phyloP scores from a whole-genome alignment of 2,113 vertebrate species.

The Callocephalon fimbriatum region DNA sequence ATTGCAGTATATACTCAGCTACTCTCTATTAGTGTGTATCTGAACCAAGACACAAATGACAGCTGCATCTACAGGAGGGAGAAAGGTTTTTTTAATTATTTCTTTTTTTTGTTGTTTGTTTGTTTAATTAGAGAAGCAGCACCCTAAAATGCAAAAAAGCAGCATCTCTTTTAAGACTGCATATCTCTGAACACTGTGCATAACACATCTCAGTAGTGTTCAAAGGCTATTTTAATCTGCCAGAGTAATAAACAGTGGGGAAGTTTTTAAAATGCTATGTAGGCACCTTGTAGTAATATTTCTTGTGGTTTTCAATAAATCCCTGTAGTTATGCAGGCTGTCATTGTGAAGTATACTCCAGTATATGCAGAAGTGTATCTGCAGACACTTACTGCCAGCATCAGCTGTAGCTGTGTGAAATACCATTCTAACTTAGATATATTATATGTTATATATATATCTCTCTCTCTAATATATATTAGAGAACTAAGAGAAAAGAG shows the following conservation, averaged over 20 bases:
- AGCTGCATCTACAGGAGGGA: background rate
- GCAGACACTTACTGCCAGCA: background rate
- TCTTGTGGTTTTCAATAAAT: background rate
- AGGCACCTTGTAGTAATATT: background rate
- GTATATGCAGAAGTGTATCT: background rate
- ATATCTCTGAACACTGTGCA: background rate
- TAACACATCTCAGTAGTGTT: background rate
- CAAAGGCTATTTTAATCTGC: slow-evolving; percentile 2
- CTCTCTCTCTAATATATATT: background rate
- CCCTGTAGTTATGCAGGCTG: background rate
- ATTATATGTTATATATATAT: no score
- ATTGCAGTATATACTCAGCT: background rate
- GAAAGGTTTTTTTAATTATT: background rate
- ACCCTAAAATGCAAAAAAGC: background rate
- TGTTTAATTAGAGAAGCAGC: background rate
- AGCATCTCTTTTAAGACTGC: background rate
- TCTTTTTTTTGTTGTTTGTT: background rate
- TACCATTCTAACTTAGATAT: background rate
- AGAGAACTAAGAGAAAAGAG: background rate
- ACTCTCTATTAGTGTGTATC: background rate
- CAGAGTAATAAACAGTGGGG: background rate
- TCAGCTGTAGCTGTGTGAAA: background rate
- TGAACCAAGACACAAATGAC: background rate
- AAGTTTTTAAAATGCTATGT: slow-evolving; percentile 9
- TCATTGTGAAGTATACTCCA: background rate